Base-by-base conservation (phyloP, 30 jellyfish, hydroid and myxozoan species). In the Rhopilema esculentum region DNA sequence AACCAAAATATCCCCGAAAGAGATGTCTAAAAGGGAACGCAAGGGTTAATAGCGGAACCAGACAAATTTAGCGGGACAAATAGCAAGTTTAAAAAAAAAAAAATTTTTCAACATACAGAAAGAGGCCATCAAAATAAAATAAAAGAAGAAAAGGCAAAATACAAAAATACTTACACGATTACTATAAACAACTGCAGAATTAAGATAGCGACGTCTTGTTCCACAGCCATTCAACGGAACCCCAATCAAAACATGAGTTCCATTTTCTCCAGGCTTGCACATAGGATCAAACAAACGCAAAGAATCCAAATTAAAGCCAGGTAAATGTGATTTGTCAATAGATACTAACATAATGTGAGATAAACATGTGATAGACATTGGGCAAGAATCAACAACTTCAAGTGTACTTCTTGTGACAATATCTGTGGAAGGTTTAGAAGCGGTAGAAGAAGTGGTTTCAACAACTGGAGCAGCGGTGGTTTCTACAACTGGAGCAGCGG, bases 171-270 rank as follows among this genome's bases (percentile, higher is more conserved):
- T 1, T 68, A 91, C 97, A 89, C 51, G 63, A 75, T 91, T 91
- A 19, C 75, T 68, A 66, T 91, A 91, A 29, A 91, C 90, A 25
- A 91, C 87, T 0, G 96, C 97, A 29, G 92, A 68, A 9, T 71
- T 28, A 16, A 91, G 80, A 32, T 91, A 91, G 16, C 93, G 85
- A 8, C 97, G 81, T 12, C 82, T 77, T 0, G 96, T 85, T 0
- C 97, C 97, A 77, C 97, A 91, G 8, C 96, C 96, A 85, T 85
- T 73, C 77, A 84, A 57, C 20, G 97, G 95, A 33, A 76, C 96
- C 19, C 49, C 73, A 32, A 91, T 51, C 20, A 62, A 18, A 24
- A 17, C 26, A 57, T 91, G 97, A 18, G 96, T 84, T 1, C 89
- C 91, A 84, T 91, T 91, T 23, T 27, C 49, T 6, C 33, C 51